Base-by-base conservation (phyloP, 1,140 invertebrate species). In the Drosophila punjabiensis region DNA sequence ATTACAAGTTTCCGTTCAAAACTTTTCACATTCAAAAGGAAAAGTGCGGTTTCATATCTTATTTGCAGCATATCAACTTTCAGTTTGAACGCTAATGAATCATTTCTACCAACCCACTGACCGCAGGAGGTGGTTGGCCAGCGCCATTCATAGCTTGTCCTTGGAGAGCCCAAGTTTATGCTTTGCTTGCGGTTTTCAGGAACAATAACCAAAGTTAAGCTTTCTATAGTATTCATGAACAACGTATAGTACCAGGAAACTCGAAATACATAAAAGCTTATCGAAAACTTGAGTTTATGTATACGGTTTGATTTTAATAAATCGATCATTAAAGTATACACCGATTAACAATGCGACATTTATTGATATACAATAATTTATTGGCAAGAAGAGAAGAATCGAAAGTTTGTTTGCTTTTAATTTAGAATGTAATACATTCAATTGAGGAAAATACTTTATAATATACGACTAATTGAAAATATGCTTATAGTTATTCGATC, bases 41-140 rank as follows among this genome's bases (percentile, higher is more conserved):
- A 68, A 32, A 69, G 28, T 32, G 65, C 35, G 45, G 63, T 48
- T 33, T 68, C 24, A 30, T 68, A 52, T 69, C 63, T 69, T 47
- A 33, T 69, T 69, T 69, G 35, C 63, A 47, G 63, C 45, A 68
- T 47, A 37, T 52, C 45, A 52, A 41, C 35, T 39, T 48, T 33
- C 35, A 52, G 35, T 30, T 37, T 39, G 45, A 52, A 69, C 64
- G 67, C 47, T 69, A 69, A 69, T 69, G 67, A 69, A 69, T 69
- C 67, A 68, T 41, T 69, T 69, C 53, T 68, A 47, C 35, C 67
- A 68, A 52, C 67, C 66, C 63, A 69, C 63, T 68, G 35, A 69
- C 67, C 67, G 47, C 67, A 69, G 35, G 16, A 41, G 37, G 58
- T 41, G 39, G 33, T 56, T 39, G 16, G 55, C 28, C 55, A 28